phyloP scores from a whole-genome alignment of 2,888 invertebrate species.

The Acrobasis repandana region DNA sequence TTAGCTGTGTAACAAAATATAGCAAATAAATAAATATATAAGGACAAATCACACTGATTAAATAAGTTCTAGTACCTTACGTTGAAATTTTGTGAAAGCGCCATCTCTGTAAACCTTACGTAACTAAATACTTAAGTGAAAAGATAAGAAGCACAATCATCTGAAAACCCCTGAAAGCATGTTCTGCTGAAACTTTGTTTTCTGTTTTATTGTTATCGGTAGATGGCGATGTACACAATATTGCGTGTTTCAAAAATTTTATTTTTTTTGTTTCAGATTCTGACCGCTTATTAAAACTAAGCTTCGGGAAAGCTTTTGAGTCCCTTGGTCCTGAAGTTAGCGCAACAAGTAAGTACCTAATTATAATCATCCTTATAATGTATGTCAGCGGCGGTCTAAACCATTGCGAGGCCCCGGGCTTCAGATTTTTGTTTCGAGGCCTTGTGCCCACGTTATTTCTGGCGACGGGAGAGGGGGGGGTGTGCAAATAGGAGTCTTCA shows the following conservation, averaged over 20 bases:
- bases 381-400: too few relatives aligned
- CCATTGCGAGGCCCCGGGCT: too few relatives aligned
- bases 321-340: conserved; percentile 88
- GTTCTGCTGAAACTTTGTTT: not conserved
- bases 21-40: too few relatives aligned
- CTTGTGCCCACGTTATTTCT: too few relatives aligned
- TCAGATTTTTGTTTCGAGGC: too few relatives aligned
- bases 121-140: not conserved
- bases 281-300: conserved; percentile 73
- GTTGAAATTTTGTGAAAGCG: conserved; percentile 2
- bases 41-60: too few relatives aligned
- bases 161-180: not conserved
- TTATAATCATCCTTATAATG: not conserved
- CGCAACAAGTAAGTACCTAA: conserved; percentile 86
- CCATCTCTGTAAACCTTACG: conserved; percentile 33
- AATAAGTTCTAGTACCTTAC: too few relatives aligned
- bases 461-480: too few relatives aligned
- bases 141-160: not conserved
- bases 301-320: conserved; percentile 80
- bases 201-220: not conserved
- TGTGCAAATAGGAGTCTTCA: too few relatives aligned
- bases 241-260: not conserved
- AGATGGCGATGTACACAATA: not conserved
- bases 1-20: too few relatives aligned
- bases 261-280: conserved; percentile 72